These are phyloP conservation scores for Drosophila aldrichi DNA, from an alignment of 2,888 invertebrate species.

Conservation along the genomic window DNA sequence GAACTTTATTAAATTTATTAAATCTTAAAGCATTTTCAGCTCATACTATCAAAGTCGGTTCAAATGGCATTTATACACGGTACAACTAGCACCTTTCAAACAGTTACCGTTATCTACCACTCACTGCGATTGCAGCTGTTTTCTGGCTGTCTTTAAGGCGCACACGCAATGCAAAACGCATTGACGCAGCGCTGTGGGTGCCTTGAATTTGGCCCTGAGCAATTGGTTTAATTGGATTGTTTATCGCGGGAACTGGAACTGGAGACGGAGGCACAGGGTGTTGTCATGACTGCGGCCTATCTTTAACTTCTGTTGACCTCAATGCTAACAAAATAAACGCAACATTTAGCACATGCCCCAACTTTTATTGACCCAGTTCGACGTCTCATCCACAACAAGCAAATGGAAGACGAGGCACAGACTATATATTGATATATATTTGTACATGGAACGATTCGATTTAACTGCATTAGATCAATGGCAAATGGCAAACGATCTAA, in stretches of 20 bases:
- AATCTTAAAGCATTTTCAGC: not conserved
- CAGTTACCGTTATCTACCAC: not conserved
- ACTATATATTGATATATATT: not conserved
- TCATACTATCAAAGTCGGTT: not conserved
- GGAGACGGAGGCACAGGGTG: conserved; percentile 18
- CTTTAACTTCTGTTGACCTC: conserved; percentile 60
- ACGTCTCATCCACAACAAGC: conserved; percentile 20
- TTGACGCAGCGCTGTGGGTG: conserved; percentile 33
- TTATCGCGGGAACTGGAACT: conserved; percentile 39
- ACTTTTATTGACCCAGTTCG: conserved; percentile 65
- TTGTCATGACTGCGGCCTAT: conserved; percentile 67
- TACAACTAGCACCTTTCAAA: not conserved
- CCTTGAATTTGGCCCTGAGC: conserved; percentile 55
- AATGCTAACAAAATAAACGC: conserved; percentile 54
- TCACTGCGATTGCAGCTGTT: not conserved
- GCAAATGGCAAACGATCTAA: conserved; percentile 23
- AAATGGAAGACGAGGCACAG: conserved; percentile 18
- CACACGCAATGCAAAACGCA: conserved; percentile 67
- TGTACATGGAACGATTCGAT: not conserved
- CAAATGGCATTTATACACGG: not conserved
- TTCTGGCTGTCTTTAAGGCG: not conserved
- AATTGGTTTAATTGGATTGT: conserved; percentile 78
- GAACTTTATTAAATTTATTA: too few species aligned
- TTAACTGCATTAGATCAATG: conserved; percentile 19
- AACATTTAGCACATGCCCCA: conserved; percentile 62